Percentiles rank a stretch among this genome's conserved stretches.
phyloP scores from a whole-genome alignment of 2,797 vertebrate genomes.

The Graptemys geographica region DNA sequence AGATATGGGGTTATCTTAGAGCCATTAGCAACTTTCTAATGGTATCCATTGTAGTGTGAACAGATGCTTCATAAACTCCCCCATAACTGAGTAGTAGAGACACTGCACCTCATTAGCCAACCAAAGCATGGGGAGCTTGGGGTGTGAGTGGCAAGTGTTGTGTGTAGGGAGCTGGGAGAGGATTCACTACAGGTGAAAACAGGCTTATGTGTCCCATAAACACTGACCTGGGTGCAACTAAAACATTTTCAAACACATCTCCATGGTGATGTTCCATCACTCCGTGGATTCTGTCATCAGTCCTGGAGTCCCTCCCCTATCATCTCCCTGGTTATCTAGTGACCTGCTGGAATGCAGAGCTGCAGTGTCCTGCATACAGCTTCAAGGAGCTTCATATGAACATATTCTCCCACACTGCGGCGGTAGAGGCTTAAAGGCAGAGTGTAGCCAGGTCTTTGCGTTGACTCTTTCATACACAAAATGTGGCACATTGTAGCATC shows the following conservation, averaged over 20 bases:
- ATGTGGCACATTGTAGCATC: not conserved
- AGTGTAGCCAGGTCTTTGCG: not conserved
- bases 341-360: not conserved
- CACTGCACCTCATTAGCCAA: not conserved
- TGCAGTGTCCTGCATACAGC: not conserved
- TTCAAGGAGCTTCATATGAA: not conserved
- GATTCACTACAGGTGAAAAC: not conserved
- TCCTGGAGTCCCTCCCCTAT: not conserved
- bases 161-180: not conserved
- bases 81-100: not conserved
- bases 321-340: not conserved
- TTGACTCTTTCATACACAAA: not conserved
- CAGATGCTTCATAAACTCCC: not conserved
- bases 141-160: not conserved
- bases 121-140: not conserved
- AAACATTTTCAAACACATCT: not conserved
- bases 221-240: not conserved
- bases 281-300: not conserved
- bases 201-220: not conserved
- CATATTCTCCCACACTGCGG: not conserved
- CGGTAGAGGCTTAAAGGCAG: not conserved
- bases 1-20: not conserved
- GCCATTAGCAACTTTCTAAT: not conserved
- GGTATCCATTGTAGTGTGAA: not conserved
- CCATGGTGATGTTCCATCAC: not conserved